Evolutionary conservation across 2,888 invertebrate species (phyloP).

Genomic region (Dorcus hopei): DNA sequence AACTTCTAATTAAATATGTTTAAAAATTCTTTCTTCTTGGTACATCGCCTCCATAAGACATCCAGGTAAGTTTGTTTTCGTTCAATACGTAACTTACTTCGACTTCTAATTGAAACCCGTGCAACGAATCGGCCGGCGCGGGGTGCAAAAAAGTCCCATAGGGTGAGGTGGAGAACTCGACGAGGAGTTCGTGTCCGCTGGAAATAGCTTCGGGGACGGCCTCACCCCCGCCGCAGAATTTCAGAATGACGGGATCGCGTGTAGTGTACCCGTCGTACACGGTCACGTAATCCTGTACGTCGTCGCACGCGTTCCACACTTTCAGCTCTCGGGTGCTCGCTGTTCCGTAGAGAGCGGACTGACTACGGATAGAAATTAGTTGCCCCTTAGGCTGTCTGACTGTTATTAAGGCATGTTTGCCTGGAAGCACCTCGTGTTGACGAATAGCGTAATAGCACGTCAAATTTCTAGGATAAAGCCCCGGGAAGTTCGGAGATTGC

Average conservation of each 20-base stretch:
- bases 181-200: slow-evolving; percentile 82
- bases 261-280: slow-evolving; percentile 88
- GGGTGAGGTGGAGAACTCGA: slow-evolving; percentile 86
- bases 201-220: slow-evolving; percentile 82
- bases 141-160: slow-evolving; percentile 86
- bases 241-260: slow-evolving; percentile 80
- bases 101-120: slow-evolving; percentile 88
- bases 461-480: slow-evolving; percentile 88
- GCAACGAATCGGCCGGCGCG: slow-evolving; percentile 71
- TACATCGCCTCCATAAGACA: no score
- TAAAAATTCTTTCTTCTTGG: no score
- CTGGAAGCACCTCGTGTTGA: slow-evolving; percentile 79
- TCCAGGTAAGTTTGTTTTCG: no score
- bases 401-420: slow-evolving; percentile 84
- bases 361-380: slow-evolving; percentile 78
- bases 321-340: slow-evolving; percentile 51
- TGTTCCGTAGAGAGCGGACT: slow-evolving; percentile 64
- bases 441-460: slow-evolving; percentile 91
- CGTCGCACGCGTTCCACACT: slow-evolving; percentile 79
- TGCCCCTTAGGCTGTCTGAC: slow-evolving; percentile 83
- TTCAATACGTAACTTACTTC: slow-evolving; percentile 50
- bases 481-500: slow-evolving; percentile 90
- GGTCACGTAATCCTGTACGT: slow-evolving; percentile 73
- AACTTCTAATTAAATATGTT: no score
- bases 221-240: slow-evolving; percentile 88